Evolutionary conservation across 2,113 vertebrate species (phyloP), one percentile per base, ranked within the genome.

Genomic region (Forbesichthys agassizii): DNA sequence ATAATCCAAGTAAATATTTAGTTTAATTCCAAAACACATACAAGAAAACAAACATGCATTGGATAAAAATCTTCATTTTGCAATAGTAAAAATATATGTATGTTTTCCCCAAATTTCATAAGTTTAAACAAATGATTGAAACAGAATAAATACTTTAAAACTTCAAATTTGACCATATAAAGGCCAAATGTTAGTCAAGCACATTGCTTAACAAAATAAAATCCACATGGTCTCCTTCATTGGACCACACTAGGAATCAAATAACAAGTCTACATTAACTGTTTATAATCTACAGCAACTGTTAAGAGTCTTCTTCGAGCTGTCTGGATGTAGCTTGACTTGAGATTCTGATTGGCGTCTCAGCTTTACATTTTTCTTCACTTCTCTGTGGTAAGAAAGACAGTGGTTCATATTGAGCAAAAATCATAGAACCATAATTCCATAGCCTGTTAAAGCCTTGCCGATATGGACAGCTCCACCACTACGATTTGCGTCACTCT

Each of bases 231-330:
- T 53, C 20, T 71, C 53, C 70, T 70, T 33, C 14, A 27, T 65
- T n/a, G 60, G 59, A 74, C 60, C 1, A 0, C 47, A 3, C 2
- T 16, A 10, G 13, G 36, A 6, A 57, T 16, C 20, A 12, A 55
- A 49, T 12, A 7, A 14, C 5, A 18, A 1, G 62, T 18, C 8
- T 4, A 13, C 16, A 14, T 12, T 27, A 14, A 20, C 27, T 4
- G 4, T 53, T 77, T 90, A 92, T 9, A 83, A 65, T 68, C 77
- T 60, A 59, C 93, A 90, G 86, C 91, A 90, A 66, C 9, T 57
- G 11, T 73, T 77, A 0, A 69, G 57, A 4, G 81, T 73, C 51
- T 78, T 85, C 78, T 72, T 86, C 0, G 58, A 20, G 13, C 69
- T 79, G 12, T 58, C 20, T 9, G 59, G 33, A 82, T 61, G 79